phyloP scores from a whole-genome alignment of 1,140 invertebrate genomes.

The Drosophila pachea region DNA sequence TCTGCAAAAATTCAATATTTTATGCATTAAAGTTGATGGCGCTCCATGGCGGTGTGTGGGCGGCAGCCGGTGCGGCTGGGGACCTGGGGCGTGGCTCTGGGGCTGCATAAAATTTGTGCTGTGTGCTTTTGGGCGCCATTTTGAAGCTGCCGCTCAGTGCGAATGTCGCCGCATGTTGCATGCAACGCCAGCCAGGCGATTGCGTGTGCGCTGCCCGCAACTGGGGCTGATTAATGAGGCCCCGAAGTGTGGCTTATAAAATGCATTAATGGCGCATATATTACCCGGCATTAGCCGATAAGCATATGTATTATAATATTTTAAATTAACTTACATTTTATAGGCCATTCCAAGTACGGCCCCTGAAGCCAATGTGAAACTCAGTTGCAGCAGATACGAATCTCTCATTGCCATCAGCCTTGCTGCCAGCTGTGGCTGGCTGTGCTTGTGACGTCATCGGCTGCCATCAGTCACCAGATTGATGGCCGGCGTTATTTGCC shows the following conservation, averaged over 20 bases:
- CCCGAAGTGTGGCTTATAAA: conserved; percentile 11
- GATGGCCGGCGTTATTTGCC: conserved; percentile 8
- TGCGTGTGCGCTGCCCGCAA: conserved; percentile 47
- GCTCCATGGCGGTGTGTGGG: conserved; percentile 2
- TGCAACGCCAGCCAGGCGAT: conserved; percentile 26
- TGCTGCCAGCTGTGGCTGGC: not conserved
- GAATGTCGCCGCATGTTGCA: conserved; percentile 44
- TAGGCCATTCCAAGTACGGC: not conserved
- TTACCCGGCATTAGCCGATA: not conserved
- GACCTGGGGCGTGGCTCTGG: not conserved
- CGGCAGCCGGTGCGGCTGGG: not conserved
- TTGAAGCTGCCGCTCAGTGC: conserved; percentile 43
- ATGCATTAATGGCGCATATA: conserved; percentile 5
- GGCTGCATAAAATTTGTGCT: conserved; percentile 59
- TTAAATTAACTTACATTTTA: not conserved
- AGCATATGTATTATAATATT: not conserved
- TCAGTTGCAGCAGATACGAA: too few relatives aligned
- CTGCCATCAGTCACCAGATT: not conserved
- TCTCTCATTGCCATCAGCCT: not conserved
- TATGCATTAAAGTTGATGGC: conserved; percentile 76
- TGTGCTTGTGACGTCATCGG: not conserved
- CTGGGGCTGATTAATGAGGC: conserved; percentile 56
- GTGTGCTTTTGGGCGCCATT: conserved; percentile 73
- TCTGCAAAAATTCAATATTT: conserved; percentile 79
- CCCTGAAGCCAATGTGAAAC: too few relatives aligned